Percentiles rank a stretch among this genome's conserved stretches.
Evolutionary conservation across 2,888 invertebrate species (phyloP).

Genomic region (Drosophila lacicola): DNA sequence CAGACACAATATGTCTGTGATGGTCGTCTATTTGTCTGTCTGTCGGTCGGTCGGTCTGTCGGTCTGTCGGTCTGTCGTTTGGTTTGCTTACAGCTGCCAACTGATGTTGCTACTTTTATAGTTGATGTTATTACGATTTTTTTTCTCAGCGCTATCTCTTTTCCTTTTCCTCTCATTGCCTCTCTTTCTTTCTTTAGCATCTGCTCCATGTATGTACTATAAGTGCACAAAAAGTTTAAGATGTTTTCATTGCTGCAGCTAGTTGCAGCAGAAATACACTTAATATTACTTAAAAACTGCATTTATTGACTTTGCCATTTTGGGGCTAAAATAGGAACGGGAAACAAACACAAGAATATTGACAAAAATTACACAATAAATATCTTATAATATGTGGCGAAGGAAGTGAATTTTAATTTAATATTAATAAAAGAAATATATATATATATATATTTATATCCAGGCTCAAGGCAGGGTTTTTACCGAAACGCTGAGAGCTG

Average conservation of each 20-base stretch:
- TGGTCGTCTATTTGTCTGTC: conserved; percentile 48
- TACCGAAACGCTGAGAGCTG: no score
- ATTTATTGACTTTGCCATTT: background rate
- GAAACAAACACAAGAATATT: background rate
- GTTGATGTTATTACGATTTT: conserved; percentile 76
- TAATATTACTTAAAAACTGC: background rate
- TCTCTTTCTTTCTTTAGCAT: conserved; percentile 33
- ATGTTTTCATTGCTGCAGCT: background rate
- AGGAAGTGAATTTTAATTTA: no score
- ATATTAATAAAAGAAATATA: no score
- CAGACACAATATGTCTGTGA: conserved; percentile 74
- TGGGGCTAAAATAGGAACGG: background rate
- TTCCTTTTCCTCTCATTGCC: background rate
- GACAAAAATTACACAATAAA: no score
- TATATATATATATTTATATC: no score
- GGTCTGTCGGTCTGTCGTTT: conserved; percentile 31
- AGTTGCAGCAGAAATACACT: conserved; percentile 11
- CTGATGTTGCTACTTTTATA: conserved; percentile 79
- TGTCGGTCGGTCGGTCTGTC: conserved; percentile 23
- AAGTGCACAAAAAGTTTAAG: conserved; percentile 44
- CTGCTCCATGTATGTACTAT: conserved; percentile 47
- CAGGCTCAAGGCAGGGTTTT: no score
- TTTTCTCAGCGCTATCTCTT: conserved; percentile 19
- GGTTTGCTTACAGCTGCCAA: conserved; percentile 71
- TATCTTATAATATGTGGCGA: no score